Evolutionary conservation across 1,140 invertebrate genomes (phyloP), one percentile per base, ranked within the genome.

Genomic region (Drosophila athabasca): DNA sequence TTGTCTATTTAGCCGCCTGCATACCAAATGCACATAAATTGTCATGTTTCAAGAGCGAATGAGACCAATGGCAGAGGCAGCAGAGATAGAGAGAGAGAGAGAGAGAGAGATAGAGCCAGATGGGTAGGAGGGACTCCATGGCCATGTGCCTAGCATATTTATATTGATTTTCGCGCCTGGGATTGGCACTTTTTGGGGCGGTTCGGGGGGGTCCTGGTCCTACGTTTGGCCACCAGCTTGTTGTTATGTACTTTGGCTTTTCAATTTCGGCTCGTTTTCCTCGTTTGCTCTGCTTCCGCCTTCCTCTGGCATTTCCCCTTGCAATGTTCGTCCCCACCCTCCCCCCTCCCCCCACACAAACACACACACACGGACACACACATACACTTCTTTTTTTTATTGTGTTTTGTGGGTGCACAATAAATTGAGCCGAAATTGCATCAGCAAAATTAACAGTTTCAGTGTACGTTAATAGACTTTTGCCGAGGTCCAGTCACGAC

Each of bases 1-100:
- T 85, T 85, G 81, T 85, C 81, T 85, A 87, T 85, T 85, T 87
- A 87, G 81, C 82, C 75, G 73, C 68, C 78, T 85, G 82, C 82
- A 87, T 87, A 87, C 82, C 78, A 78, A 85, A 85, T 85, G 82
- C 82, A 85, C 82, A 85, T 87, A 85, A 85, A 85, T 85, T 85
- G 82, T 82, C 74, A 61, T 88, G 83, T 76, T 85, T 50, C 71
- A 43, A 31, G 68, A 50, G 50, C 50, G 41, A 52, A 62, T 15
- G 62, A 52, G 64, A 53, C 35, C 52, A 55, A 26, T 26, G 19
- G 17, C 26, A 26, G 50, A 24, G 31, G 31, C 35, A 13, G 0
- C 9, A 3, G 43, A 15, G 60, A 15, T 7, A 22, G 39, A 15
- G 19, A 15, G 19, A 22, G 22, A 13, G 45, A 8, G 15, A 11